These are phyloP conservation scores for Pimpla rufipes DNA, from an alignment of 2,888 invertebrate genomes.

Conservation along the genomic window DNA sequence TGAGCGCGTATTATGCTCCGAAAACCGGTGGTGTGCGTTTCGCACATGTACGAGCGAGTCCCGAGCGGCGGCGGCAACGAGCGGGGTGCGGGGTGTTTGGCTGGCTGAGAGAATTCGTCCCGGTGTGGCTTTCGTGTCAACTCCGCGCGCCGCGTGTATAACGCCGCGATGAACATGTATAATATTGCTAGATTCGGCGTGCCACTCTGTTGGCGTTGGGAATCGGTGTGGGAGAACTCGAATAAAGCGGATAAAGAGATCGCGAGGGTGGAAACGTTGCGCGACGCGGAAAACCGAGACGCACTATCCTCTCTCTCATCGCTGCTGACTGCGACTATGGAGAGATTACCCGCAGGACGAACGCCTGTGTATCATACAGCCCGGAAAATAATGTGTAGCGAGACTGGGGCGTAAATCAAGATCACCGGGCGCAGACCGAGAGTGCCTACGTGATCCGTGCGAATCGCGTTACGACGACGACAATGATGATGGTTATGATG, in stretches of 20 bases:
- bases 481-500: slow-evolving; percentile 46
- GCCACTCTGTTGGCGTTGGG: slow-evolving; percentile 30
- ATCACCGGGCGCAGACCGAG: slow-evolving; percentile 51
- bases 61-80: no score
- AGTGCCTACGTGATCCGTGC: slow-evolving; percentile 61
- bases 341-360: slow-evolving; percentile 62
- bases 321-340: background rate
- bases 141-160: slow-evolving; percentile 46
- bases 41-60: slow-evolving; percentile 47
- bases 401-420: slow-evolving; percentile 58
- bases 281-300: slow-evolving; percentile 57
- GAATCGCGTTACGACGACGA: slow-evolving; percentile 52
- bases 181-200: slow-evolving; percentile 59
- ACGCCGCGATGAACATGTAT: slow-evolving; percentile 66
- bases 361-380: slow-evolving; percentile 35
- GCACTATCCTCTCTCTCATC: background rate
- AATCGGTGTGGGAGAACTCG: slow-evolving; percentile 55
- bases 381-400: slow-evolving; percentile 12
- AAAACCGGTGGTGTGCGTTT: slow-evolving; percentile 67
- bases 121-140: slow-evolving; percentile 62
- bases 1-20: slow-evolving; percentile 82
- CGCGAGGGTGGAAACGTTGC: slow-evolving; percentile 53
- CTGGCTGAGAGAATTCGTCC: slow-evolving; percentile 44
- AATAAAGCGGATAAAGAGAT: slow-evolving; percentile 64
- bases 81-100: background rate